Conservation (phyloP, 1,140 invertebrate genomes). For the Myzus persicae region DNA sequence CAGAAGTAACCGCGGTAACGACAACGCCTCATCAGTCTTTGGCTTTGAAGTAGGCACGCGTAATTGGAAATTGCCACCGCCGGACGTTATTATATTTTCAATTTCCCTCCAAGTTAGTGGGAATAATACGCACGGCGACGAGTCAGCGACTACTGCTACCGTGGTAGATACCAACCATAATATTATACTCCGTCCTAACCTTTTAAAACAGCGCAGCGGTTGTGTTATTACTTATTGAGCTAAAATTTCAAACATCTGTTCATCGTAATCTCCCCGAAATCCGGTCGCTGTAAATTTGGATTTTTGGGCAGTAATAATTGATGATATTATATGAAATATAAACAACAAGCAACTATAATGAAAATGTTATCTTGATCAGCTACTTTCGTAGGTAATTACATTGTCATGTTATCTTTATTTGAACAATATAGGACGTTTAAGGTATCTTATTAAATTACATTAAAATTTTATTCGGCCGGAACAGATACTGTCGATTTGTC, state of each 20-base stretch:
- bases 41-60: background rate
- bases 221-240: background rate
- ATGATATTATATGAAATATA: background rate
- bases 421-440: no score
- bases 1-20: background rate
- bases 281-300: background rate
- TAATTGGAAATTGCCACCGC: background rate
- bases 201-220: no score
- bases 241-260: background rate
- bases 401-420: background rate
- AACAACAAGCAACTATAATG: background rate
- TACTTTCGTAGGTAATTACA: background rate
- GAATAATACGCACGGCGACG: background rate
- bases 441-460: no score
- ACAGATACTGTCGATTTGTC: no score
- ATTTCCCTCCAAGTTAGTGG: background rate
- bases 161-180: no score
- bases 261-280: background rate
- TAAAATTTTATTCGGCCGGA: no score
- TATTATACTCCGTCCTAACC: no score
- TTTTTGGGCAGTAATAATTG: background rate
- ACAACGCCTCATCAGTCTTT: background rate
- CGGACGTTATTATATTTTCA: conserved; percentile 34
- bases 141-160: background rate
- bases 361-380: background rate